Evolutionary conservation across 2,888 invertebrate genomes (phyloP), one percentile per base, ranked within the genome.

Genomic region (Cyaniris semiargus): DNA sequence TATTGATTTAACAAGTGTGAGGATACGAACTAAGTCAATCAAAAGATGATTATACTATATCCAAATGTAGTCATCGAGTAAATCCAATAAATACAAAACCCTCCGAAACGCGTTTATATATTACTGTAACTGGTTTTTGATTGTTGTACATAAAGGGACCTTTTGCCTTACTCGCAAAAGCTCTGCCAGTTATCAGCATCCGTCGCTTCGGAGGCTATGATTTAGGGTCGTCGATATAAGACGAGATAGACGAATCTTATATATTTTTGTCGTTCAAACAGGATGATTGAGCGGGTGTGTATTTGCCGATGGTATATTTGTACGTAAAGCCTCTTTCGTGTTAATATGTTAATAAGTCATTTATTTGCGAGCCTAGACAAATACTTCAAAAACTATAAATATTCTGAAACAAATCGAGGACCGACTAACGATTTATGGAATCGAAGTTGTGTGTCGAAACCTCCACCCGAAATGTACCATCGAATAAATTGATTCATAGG

Each of bases 171-270:
- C 56, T 76, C 56, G 56, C 70, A 76, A 76, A 76, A 56, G 53
- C 56, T 56, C 70, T 23, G 76, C 70, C 70, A 70, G 76, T 76
- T 76, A 76, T 76, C 70, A 70, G 53, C 76, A 77, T 72, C 38
- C 77, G 77, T 72, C 70, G 71, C 72, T 71, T 48, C 13, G 6
- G 38, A 31, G 56, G 77, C 31, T 71, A 74, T 21, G 76, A 72
- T 44, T 44, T 23, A n/a, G 44, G 72, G 21, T 44, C 72, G n/a
- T 72, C 21, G 44, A 34, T 58, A 34, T 44, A 72, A 72, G 44
- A 48, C 1, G 44, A 31, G 56, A 58, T 56, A 75, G 53, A 75
- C 48, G 21, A 38, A 74, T 38, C 27, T 31, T 48, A 74, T 44
- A 23, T 44, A 48, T 74, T 23, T 23, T 27, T 44, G 34, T 31